A percentile compares a stretch with the other conserved stretches of the same genome.
These are phyloP conservation scores for Drosophila mettleri DNA, from an alignment of 2,888 invertebrate species.

Conservation along the genomic window DNA sequence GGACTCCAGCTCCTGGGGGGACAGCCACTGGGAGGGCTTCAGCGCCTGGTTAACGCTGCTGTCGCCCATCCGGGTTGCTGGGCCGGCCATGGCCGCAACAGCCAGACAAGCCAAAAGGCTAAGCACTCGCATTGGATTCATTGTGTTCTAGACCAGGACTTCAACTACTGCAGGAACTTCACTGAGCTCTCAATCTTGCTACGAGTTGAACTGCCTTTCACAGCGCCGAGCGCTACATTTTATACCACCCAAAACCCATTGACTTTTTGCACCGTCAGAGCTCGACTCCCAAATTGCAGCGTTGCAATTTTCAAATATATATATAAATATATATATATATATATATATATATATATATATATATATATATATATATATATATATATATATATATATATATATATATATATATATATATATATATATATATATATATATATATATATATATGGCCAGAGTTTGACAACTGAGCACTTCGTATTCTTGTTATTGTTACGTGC, in stretches of 20 bases:
- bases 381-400: background rate
- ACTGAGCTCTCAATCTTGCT: constrained; percentile 31
- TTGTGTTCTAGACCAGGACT: constrained; percentile 44
- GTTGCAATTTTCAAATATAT: constrained; percentile 26
- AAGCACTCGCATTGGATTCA: constrained; percentile 75
- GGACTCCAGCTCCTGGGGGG: constrained; percentile 66
- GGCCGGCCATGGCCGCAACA: constrained; percentile 60
- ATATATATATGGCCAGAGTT: background rate
- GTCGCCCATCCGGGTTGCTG: constrained; percentile 38
- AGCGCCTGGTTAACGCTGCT: constrained; percentile 55
- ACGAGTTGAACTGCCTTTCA: constrained; percentile 70
- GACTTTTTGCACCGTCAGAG: constrained; percentile 22
- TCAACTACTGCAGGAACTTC: constrained; percentile 52
- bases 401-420: background rate
- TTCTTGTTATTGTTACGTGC: background rate
- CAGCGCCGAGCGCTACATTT: constrained; percentile 19
- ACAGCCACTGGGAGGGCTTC: constrained; percentile 78
- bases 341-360: background rate
- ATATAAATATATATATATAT: background rate
- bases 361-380: background rate
- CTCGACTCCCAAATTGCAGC: constrained; percentile 40
- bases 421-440: background rate
- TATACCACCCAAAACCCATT: constrained; percentile 38
- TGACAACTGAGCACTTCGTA: background rate
- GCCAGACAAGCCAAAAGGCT: constrained; percentile 72